Evolutionary conservation across 2,797 vertebrate species (phyloP), one percentile per base, ranked within the genome.

Genomic region (Gallinago stenura): DNA sequence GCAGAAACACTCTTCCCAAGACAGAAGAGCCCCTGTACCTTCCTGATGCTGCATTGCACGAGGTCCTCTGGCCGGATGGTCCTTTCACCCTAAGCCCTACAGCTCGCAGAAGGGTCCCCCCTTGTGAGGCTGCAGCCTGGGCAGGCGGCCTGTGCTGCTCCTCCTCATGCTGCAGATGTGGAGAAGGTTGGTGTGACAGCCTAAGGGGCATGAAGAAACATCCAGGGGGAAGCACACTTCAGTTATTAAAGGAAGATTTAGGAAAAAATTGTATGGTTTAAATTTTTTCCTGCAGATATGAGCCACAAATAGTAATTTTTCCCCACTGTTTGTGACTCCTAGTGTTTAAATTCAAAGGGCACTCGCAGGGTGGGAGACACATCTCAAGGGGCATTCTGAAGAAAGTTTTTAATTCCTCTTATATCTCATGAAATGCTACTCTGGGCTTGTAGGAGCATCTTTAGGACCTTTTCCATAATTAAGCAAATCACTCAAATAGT

Each of bases 161-260:
- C 22, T 81, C 54, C 43, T 57, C n/a, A 4, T 0, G 0, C 25
- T 51, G 60, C 10, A 11, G 48, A 7, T 1, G 0, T 0, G 0
- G 21, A 43, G 61, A 18, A 50, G 41, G 54, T 43, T 39, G 21
- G n/a, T 0, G 0, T 57, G 66, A 37, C 21, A 41, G 73, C n/a
- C 37, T 22, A 33, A 68, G 15, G 21, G 7, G 30, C 7, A 3
- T 0, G 9, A 17, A 57, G n/a, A 46, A 21, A 50, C 18, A 37
- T 19, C 3, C 2, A 1, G 6, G 7, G 46, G 12, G 26, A 28
- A 61, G 30, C 24, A 53, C 4, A 0, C 15, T 76, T 87, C 58
- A 11, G 30, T 54, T 56, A 35, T 28, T 70, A 72, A 69, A 73
- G 28, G 43, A 61, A 51, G 22, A 21, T 33, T 46, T 46, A 69